Percentiles rank a stretch among this genome's conserved stretches.
phyloP scores from a whole-genome alignment of 2,113 vertebrate species.

The Sceloporus undulatus region DNA sequence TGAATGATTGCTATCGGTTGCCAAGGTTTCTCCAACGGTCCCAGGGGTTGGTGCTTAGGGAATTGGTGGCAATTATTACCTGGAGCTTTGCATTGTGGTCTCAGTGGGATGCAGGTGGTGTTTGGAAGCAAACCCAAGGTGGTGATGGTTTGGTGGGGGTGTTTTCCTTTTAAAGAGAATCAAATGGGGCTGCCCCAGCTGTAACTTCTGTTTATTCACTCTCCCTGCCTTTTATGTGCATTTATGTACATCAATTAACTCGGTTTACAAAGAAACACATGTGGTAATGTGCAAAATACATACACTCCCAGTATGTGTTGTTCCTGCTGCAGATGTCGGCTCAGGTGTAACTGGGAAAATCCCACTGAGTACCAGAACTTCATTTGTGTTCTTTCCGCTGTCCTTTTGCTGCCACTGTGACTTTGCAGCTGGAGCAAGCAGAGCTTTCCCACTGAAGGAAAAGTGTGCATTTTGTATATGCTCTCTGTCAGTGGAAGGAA shows the following conservation, averaged over 20 bases:
- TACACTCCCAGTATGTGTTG: neutral
- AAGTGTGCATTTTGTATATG: neutral
- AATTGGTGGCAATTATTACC: neutral
- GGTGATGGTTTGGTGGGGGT: neutral
- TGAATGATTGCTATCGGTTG: too few species aligned
- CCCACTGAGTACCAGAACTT: conserved; percentile 53
- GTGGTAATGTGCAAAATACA: conserved; percentile 28
- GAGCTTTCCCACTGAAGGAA: neutral
- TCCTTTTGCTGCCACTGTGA: conserved; percentile 39
- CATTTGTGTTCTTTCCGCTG: conserved; percentile 37
- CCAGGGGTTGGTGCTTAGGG: neutral
- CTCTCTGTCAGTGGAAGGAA: neutral
- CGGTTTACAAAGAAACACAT: conserved; percentile 3
- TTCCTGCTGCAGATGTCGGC: neutral
- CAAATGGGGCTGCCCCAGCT: neutral
- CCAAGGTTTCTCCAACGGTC: neutral
- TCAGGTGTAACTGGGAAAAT: conserved; percentile 58
- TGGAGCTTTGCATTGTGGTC: neutral
- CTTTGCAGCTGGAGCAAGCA: neutral
- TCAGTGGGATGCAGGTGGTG: too few species aligned
- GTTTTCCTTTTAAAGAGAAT: neutral
- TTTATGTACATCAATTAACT: neutral
- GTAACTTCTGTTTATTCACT: neutral
- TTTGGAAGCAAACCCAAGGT: neutral
- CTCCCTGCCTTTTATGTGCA: fast-evolving